Percentiles rank a stretch among this genome's conserved stretches.
phyloP scores from a whole-genome alignment of 2,888 invertebrate genomes.

The Amaurobius ferox region DNA sequence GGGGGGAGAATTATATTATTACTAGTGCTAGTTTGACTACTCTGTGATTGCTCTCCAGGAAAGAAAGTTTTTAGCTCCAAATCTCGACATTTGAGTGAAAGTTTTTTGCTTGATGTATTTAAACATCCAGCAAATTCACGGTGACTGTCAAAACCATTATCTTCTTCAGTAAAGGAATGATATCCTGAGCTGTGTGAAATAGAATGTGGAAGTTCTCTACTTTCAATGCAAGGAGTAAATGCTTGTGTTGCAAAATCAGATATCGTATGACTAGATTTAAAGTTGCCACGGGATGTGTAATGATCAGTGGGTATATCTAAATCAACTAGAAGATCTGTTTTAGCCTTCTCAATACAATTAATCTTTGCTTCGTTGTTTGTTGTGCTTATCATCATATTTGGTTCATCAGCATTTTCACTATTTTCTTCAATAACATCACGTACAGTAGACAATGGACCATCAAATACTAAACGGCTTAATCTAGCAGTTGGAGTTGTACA shows the following conservation, averaged over 20 bases:
- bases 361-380: conserved; percentile 16
- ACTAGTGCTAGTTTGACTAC: conserved; percentile 13
- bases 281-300: conserved; percentile 14
- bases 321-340: conserved; percentile 46
- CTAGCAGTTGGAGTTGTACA: conserved; percentile 51
- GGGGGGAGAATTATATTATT: conserved; percentile 42
- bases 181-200: conserved; percentile 74
- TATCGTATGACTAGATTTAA: conserved; percentile 67
- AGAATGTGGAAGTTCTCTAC: conserved; percentile 72
- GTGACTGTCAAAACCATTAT: conserved; percentile 70
- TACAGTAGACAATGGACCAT: conserved; percentile 63
- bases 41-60: conserved; percentile 37
- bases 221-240: conserved; percentile 70
- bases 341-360: background rate
- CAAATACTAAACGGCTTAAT: conserved; percentile 40
- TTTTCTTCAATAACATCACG: conserved; percentile 70
- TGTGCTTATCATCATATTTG: conserved; percentile 41
- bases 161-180: conserved; percentile 73
- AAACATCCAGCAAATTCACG: conserved; percentile 74
- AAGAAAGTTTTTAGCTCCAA: conserved; percentile 70
- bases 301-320: conserved; percentile 38
- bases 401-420: conserved; percentile 65
- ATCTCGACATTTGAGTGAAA: conserved; percentile 37
- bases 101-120: conserved; percentile 62
- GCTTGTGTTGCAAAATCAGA: conserved; percentile 63